These are phyloP conservation scores for Panagrolaimus sp. DNA, from an alignment of 1,140 invertebrate species.

Conservation along the genomic window DNA sequence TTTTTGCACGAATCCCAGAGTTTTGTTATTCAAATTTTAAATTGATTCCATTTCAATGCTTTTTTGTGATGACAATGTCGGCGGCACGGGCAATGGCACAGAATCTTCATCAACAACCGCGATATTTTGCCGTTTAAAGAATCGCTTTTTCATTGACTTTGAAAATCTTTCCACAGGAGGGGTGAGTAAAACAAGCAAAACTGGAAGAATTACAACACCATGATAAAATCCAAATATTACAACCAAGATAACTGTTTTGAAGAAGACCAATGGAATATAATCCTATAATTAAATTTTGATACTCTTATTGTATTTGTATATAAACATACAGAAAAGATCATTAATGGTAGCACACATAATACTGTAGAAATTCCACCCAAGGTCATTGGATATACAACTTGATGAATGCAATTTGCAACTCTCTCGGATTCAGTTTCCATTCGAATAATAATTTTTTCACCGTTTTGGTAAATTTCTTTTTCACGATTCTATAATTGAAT, in stretches of 20 bases:
- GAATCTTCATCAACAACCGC: too few species aligned
- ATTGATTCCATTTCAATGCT: too few species aligned
- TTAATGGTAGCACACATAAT: conserved; percentile 53
- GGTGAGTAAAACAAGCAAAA: neutral
- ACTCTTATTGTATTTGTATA: too few species aligned
- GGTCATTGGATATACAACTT: conserved; percentile 54
- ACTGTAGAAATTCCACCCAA: conserved; percentile 55
- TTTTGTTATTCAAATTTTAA: too few species aligned
- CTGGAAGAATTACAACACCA: conserved; percentile 50
- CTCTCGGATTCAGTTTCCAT: conserved; percentile 17
- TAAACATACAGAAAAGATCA: conserved; percentile 39
- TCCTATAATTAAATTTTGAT: conserved; percentile 48
- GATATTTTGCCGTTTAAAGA: neutral
- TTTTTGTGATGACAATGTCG: too few species aligned
- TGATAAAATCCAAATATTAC: conserved; percentile 61
- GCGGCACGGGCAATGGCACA: too few species aligned
- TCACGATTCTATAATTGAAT: too few species aligned
- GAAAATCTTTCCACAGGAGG: neutral
- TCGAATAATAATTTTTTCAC: conserved; percentile 21
- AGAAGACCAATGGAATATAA: conserved; percentile 70
- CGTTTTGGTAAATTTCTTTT: neutral
- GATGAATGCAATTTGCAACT: conserved; percentile 32
- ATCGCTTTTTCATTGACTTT: neutral
- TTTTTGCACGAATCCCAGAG: too few species aligned
- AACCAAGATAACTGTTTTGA: conserved; percentile 62